Percentiles rank a stretch among this genome's conserved stretches.
phyloP scores from a whole-genome alignment of 2,888 invertebrate species.

The Nomada hirtipes region DNA sequence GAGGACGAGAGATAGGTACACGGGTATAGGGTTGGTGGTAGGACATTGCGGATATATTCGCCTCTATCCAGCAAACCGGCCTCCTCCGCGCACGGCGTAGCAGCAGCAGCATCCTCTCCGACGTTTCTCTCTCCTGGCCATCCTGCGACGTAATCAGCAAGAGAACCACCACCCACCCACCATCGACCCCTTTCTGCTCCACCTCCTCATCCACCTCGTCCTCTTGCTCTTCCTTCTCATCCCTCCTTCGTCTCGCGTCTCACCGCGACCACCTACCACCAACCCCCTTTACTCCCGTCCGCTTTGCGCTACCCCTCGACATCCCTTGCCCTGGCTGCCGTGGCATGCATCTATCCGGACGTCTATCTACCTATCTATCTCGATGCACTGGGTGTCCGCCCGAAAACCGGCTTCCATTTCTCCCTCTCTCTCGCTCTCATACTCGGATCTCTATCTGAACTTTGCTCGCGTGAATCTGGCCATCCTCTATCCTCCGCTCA shows the following conservation, averaged over 20 bases:
- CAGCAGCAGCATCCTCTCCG: conserved; percentile 85
- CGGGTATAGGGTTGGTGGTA: conserved; percentile 78
- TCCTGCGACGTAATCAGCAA: conserved; percentile 84
- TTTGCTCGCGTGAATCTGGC: conserved; percentile 15
- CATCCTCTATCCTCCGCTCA: conserved; percentile 10
- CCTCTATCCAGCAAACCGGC: conserved; percentile 78
- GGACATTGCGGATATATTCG: conserved; percentile 84
- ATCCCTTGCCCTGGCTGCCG: conserved; percentile 72
- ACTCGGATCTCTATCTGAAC: neutral
- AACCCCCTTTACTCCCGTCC: conserved; percentile 60
- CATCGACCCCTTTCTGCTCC: conserved; percentile 64
- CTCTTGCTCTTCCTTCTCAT: conserved; percentile 65
- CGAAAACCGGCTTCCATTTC: conserved; percentile 69
- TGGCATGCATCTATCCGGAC: conserved; percentile 76
- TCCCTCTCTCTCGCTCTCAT: conserved; percentile 32
- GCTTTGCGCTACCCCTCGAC: conserved; percentile 66
- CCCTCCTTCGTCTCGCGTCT: conserved; percentile 58
- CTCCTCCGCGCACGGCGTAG: conserved; percentile 82
- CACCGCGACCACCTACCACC: conserved; percentile 57
- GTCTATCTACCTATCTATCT: conserved; percentile 75
- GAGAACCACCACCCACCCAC: conserved; percentile 78
- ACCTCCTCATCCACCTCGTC: conserved; percentile 68
- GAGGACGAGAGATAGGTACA: conserved; percentile 59
- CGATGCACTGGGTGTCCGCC: conserved; percentile 76
- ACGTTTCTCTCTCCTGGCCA: conserved; percentile 81